phyloP scores from a whole-genome alignment of 2,888 invertebrate species.

The Tipula confusa region DNA sequence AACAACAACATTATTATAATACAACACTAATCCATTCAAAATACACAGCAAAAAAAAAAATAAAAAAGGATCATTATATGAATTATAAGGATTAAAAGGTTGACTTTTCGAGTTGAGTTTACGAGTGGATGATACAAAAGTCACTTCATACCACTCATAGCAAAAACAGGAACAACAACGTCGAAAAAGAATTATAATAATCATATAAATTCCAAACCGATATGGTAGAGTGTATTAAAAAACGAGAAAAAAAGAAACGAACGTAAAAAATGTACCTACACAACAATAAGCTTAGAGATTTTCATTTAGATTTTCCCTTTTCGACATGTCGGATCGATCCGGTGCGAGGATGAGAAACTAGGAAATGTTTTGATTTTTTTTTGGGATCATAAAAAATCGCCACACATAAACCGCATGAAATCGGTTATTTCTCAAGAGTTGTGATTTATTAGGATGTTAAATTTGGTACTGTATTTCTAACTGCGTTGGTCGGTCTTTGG shows the following conservation, averaged over 20 bases:
- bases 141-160: neutral
- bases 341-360: neutral
- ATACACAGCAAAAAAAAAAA: neutral
- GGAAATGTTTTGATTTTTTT: neutral
- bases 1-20: neutral
- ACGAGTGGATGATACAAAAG: slow-evolving; percentile 12
- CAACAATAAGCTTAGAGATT: neutral
- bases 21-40: neutral
- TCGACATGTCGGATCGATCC: neutral
- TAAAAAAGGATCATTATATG: neutral
- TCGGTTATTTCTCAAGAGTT: neutral
- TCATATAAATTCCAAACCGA: slow-evolving; percentile 3
- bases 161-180: neutral
- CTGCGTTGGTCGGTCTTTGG: neutral
- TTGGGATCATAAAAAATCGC: neutral
- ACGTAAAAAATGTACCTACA: neutral
- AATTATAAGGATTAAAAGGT: slow-evolving; percentile 3
- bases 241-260: neutral
- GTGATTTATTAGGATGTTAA: neutral
- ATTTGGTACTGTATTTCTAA: neutral
- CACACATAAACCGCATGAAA: neutral
- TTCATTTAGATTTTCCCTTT: neutral
- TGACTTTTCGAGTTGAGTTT: slow-evolving; percentile 3
- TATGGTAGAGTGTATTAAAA: neutral
- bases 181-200: slow-evolving; percentile 12